These are phyloP conservation scores for Lamprotornis superbus DNA, from an alignment of 2,113 vertebrate species.

Conservation along the genomic window DNA sequence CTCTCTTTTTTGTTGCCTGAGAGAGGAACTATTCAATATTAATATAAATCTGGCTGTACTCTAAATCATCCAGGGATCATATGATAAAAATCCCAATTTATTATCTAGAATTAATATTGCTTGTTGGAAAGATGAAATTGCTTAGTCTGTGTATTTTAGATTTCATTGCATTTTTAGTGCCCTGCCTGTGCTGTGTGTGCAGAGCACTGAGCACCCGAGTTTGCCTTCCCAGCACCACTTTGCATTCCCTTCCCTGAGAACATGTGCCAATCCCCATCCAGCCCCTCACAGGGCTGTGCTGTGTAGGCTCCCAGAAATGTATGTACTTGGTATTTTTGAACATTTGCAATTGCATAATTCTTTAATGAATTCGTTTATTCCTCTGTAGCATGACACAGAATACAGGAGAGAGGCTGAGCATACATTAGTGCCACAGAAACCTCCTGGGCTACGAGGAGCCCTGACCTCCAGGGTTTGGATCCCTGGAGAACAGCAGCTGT, in stretches of 20 bases:
- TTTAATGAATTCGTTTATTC: not conserved
- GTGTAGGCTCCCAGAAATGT: not conserved
- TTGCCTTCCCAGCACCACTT: not conserved
- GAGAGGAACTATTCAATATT: not conserved
- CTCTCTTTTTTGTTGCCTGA: not conserved
- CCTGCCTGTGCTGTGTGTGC: not conserved
- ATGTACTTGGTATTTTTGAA: not conserved
- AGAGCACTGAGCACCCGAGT: not conserved
- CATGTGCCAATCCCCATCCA: not conserved
- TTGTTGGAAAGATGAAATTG: not conserved
- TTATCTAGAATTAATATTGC: not conserved
- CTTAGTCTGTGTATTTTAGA: not conserved
- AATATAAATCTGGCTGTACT: not conserved
- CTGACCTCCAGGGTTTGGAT: not conserved
- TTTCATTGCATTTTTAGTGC: not conserved
- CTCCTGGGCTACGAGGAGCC: not conserved
- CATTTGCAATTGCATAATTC: slow-evolving; percentile 11
- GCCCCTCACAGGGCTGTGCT: not conserved
- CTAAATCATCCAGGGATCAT: not conserved
- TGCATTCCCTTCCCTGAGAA: not conserved
- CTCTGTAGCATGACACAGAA: not conserved
- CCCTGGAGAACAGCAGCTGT: not conserved
- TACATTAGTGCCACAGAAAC: not conserved
- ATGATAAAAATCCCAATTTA: not conserved
- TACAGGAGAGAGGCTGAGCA: not conserved